Conservation (phyloP, 2,797 vertebrate species). For the Hippopotamyrus pictus region DNA sequence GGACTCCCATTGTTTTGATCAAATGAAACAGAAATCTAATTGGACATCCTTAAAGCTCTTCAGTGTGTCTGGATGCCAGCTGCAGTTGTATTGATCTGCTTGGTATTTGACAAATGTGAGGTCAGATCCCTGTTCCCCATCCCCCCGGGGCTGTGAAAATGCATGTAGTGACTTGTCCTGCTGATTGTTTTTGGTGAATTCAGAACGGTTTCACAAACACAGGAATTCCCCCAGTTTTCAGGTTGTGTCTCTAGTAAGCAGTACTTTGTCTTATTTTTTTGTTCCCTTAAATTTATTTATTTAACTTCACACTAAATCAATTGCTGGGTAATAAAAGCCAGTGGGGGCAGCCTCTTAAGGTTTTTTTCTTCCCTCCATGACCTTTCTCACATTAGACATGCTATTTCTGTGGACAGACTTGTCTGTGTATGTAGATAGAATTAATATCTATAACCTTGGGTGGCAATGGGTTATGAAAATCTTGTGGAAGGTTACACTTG, state of each 20-base stretch:
- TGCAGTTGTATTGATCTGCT: neutral
- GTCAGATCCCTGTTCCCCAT: neutral
- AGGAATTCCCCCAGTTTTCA: neutral
- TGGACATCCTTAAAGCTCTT: neutral
- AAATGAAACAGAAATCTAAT: neutral
- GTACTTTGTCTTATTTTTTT: neutral
- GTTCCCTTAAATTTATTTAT: neutral
- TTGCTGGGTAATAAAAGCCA: neutral
- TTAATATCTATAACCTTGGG: neutral
- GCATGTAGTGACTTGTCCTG: neutral
- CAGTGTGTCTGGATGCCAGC: neutral
- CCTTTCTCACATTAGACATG: neutral
- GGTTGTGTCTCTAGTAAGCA: neutral
- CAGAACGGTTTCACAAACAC: neutral
- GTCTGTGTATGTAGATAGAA: neutral
- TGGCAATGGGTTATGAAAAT: neutral
- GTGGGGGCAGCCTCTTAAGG: neutral
- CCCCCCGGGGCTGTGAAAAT: neutral
- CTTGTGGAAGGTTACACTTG: neutral
- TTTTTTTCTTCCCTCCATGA: neutral
- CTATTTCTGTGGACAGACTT: neutral
- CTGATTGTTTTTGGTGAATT: neutral
- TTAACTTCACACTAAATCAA: neutral
- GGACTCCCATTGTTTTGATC: neutral
- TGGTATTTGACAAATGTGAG: neutral